A percentile compares a stretch with the other conserved stretches of the same genome.
Conservation (phyloP, 2,113 vertebrate genomes). For the Urocolius indicus region DNA sequence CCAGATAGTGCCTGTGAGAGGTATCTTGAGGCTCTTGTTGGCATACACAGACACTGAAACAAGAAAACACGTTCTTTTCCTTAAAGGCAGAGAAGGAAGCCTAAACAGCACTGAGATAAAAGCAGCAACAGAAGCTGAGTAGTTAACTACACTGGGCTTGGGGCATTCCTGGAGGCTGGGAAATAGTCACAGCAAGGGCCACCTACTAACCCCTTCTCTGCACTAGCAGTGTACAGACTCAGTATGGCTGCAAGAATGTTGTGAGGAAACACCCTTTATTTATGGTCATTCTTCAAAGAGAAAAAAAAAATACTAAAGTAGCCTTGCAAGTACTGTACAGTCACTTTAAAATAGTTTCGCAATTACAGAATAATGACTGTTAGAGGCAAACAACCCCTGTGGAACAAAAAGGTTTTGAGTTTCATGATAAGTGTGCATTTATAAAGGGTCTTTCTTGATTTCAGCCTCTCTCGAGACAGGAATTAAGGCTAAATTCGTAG, state of each 20-base stretch:
- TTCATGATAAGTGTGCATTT: not conserved
- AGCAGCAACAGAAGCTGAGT: not conserved
- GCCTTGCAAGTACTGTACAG: not conserved
- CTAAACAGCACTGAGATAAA: not conserved
- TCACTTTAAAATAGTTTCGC: not conserved
- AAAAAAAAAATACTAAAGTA: not conserved
- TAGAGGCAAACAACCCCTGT: not conserved
- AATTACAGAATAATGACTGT: not conserved
- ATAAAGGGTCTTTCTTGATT: not conserved
- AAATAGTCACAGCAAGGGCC: not conserved
- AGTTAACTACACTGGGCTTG: not conserved
- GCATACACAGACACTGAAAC: not conserved
- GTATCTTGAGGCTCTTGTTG: not conserved
- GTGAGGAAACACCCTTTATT: not conserved
- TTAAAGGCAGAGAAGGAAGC: not conserved
- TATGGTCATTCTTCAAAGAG: not conserved
- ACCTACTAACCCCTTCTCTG: not conserved
- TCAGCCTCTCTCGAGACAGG: not conserved
- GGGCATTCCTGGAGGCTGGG: not conserved
- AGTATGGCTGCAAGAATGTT: not conserved
- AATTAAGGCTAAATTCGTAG: not conserved
- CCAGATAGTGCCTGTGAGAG: rapidly evolving
- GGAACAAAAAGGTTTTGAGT: not conserved
- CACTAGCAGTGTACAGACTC: not conserved
- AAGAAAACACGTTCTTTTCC: not conserved